Evolutionary conservation across 2,888 invertebrate genomes (phyloP).

Genomic region (Drosophila tanythrix): DNA sequence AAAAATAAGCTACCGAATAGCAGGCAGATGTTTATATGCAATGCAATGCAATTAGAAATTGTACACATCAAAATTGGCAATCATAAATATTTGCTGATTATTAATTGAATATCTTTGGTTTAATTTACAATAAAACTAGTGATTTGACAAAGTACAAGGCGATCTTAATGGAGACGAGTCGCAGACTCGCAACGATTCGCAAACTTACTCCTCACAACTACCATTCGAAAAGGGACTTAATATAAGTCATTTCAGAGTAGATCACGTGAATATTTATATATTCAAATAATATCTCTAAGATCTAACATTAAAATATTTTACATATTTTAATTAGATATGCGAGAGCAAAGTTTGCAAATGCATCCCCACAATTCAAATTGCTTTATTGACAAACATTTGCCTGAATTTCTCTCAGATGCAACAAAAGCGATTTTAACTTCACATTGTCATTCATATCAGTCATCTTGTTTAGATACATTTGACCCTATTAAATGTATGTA

Average conservation of each 20-base stretch:
- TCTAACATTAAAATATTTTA: background rate
- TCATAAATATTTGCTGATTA: background rate
- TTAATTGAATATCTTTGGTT: background rate
- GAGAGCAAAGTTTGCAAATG: background rate
- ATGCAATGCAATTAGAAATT: background rate
- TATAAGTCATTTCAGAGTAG: no score
- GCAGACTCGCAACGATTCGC: background rate
- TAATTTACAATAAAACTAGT: background rate
- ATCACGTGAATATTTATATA: background rate
- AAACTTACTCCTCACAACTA: background rate
- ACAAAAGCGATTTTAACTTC: background rate
- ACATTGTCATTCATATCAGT: background rate
- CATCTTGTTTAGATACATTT: constrained; percentile 3
- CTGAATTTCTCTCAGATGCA: background rate
- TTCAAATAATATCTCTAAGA: no score
- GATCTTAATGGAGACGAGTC: background rate
- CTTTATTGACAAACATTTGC: background rate
- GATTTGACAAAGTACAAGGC: background rate
- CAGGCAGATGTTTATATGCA: background rate
- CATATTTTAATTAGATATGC: background rate
- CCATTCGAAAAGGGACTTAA: background rate
- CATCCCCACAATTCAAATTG: background rate
- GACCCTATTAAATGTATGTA: constrained; percentile 26
- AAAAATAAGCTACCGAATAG: background rate
- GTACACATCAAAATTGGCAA: background rate